Base-by-base conservation (phyloP, 2,113 vertebrate species). In the Pelusios castaneus region DNA sequence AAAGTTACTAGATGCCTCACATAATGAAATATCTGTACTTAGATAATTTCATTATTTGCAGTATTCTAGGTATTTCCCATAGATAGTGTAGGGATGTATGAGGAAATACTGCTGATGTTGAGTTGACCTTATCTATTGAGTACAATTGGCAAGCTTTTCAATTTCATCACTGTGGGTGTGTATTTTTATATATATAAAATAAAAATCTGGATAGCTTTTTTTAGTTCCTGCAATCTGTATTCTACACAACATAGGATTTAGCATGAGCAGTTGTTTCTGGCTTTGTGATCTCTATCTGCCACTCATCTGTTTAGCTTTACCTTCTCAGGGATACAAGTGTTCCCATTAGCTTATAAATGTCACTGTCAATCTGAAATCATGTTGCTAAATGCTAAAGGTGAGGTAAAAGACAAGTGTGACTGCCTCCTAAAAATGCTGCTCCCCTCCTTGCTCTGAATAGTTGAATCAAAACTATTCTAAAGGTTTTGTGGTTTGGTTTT, bases 321-420 rank as follows among this genome's bases (percentile, higher is more conserved):
- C 75, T 92, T 87, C 80, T 38, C 80, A 85, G 82, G 80, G 84
- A 80, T 52, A 79, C 85, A 94, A 87, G 82, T 81, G 27, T 58
- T 90, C 47, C 16, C 73, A 47, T 82, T 47, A 77, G 89, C 76
- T 60, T 78, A 73, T 82, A 96, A 95, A 96, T 89, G 87, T 91
- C 91, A 92, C 70, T 84, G 29, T 84, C 1, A 8, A 75, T 55
- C 83, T 92, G 86, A 87, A 77, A 83, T 90, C 63, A 80, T 87
- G 87, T 88, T 92, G 63, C 76, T 47, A 55, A 75, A 85, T 83
- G 85, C 84, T 77, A 94, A 87, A 89, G 38, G 81, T 34, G 80
- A 95, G 70, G 92, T 41, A 90, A 88, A 38, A 85, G 87, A 80
- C 78, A 92, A n/a, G 56, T 63, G 52, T 78, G 82, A 84, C 85